Conservation (phyloP, 2,113 vertebrate species). For the Rhagologus leucostigma region DNA sequence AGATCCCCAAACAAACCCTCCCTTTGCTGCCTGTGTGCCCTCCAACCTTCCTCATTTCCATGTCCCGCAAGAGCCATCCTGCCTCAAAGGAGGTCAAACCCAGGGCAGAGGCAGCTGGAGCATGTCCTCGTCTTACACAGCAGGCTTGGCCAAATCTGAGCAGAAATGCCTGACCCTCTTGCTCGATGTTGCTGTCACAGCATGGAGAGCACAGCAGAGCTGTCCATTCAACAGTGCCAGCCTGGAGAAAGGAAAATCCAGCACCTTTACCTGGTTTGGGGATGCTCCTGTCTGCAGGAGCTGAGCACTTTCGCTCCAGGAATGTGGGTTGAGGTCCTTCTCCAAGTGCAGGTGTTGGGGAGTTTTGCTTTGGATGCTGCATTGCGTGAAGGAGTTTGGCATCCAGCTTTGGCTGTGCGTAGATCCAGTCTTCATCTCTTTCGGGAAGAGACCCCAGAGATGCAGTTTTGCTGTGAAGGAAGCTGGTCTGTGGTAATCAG, state of each 20-base stretch:
- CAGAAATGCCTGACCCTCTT: not conserved
- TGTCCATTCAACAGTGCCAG: not conserved
- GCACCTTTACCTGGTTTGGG: not conserved
- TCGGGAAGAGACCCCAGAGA: not conserved
- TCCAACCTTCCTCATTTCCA: not conserved
- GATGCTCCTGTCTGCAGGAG: not conserved
- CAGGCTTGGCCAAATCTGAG: not conserved
- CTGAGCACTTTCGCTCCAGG: not conserved
- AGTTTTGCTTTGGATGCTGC: not conserved
- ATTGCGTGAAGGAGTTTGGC: not conserved
- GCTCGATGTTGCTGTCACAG: not conserved
- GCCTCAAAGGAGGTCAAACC: not conserved
- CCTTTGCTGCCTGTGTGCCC: not conserved
- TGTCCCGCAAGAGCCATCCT: not conserved
- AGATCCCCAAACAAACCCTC: not conserved
- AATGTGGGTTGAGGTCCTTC: not conserved
- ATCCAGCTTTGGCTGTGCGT: not conserved
- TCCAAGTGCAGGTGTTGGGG: not conserved
- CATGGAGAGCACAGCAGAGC: not conserved
- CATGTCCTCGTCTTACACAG: fast-evolving
- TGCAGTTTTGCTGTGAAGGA: not conserved
- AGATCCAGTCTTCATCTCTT: not conserved
- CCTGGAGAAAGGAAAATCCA: not conserved
- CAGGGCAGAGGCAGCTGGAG: not conserved
- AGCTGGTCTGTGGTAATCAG: not conserved